phyloP scores from a whole-genome alignment of 2,797 vertebrate species.

The Calcarius lapponicus region DNA sequence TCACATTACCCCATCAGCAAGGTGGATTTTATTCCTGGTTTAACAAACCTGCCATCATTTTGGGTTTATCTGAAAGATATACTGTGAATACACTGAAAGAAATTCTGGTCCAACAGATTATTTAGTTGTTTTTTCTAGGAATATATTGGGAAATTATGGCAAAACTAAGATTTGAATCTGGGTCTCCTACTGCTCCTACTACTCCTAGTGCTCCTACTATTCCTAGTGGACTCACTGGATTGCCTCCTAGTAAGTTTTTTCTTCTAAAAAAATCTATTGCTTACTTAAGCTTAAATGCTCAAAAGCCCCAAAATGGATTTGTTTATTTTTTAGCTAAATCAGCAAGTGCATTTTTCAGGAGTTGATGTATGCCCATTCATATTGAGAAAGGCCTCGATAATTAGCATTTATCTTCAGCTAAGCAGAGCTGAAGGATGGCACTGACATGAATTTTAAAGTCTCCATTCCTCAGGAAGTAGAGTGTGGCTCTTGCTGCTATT shows the following conservation, averaged over 20 bases:
- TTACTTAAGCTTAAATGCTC: conserved; percentile 6
- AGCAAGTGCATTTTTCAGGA: conserved; percentile 22
- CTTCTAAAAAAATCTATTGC: background rate
- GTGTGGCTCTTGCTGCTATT: background rate
- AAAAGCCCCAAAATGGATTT: conserved; percentile 19
- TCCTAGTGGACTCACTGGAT: background rate
- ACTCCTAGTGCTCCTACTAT: background rate
- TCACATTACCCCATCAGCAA: background rate
- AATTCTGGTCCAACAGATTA: background rate
- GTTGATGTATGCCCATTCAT: background rate
- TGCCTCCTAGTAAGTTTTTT: background rate
- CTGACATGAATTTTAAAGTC: background rate
- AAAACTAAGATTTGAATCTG: background rate
- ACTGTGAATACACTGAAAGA: background rate
- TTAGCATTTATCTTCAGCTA: conserved; percentile 4
- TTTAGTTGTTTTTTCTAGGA: background rate
- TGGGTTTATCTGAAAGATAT: background rate
- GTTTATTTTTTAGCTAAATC: conserved; percentile 45
- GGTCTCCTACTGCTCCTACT: background rate
- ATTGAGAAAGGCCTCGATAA: background rate
- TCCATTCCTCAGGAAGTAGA: background rate
- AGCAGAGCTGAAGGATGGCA: background rate
- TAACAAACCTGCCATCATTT: background rate
- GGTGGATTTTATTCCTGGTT: background rate
- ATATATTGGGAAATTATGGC: background rate